Evolutionary conservation across 1,140 invertebrate species (phyloP), one percentile per base, ranked within the genome.

Genomic region (Idris sp.): DNA sequence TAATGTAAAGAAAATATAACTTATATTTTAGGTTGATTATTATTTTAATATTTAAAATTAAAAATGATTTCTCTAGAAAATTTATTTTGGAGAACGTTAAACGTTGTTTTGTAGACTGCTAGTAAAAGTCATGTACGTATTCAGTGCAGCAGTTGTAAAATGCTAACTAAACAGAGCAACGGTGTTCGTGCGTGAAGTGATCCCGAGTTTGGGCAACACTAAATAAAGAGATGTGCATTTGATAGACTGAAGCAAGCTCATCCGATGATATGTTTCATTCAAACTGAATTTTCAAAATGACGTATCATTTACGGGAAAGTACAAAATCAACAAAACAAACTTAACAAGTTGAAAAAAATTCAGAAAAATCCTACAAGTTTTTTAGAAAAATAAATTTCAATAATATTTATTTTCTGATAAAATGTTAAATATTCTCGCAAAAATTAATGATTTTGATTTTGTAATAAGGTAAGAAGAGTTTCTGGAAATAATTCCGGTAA

Each of bases 181-280:
- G 46, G 69, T 73, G 59, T 65, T 65, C 69, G 59, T 64, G 69
- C 69, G 59, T 73, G 46, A 59, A 73, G 69, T 59, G 51, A 73
- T 73, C 30, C 33, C 36, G 11, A 51, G 36, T 51, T 72, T 43
- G 43, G 64, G 59, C 46, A 53, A 65, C 61, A 61, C 59, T 59
- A 65, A 73, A 73, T 73, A 73, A 73, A 73, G 61, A 65, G 69
- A 65, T 65, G 43, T 59, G 36, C 69, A 51, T 49, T 73, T 65
- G 54, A 73, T 73, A 59, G 59, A 73, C 53, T 25, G 30, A 36
- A 9, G 30, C 44, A 51, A 33, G 7, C 51, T 51, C 59, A 31
- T 40, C 59, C 35, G 15, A 51, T 48, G 48, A 62, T 64, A 64
- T 38, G 58, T 51, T 58, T 64, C 19, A 51, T 64, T 44, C 3